Conservation (phyloP, 2,888 invertebrate species). For the Deroplatys truncata region DNA sequence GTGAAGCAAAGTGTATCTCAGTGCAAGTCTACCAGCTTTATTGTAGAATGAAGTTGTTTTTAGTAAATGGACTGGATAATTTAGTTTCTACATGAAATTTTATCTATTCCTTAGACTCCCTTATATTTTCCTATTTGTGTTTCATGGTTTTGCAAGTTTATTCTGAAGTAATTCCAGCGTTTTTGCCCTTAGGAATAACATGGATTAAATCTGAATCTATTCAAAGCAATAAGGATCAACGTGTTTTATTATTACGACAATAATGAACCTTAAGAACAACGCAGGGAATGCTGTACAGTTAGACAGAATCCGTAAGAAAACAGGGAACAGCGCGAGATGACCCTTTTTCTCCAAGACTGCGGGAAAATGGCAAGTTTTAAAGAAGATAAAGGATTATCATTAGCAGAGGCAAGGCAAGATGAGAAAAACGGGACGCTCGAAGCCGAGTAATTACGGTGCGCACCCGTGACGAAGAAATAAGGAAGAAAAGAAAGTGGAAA, state of each 20-base stretch:
- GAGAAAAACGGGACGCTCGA: background rate
- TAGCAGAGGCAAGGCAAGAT: background rate
- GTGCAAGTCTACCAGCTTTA: no score
- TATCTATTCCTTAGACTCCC: no score
- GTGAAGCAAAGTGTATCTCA: no score
- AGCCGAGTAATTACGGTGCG: slow-evolving; percentile 2
- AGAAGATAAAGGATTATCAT: slow-evolving; percentile 14
- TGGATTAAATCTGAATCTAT: background rate
- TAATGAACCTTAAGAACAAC: background rate
- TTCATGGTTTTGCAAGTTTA: no score
- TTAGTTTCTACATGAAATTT: no score
- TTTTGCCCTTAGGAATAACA: background rate
- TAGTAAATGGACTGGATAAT: no score
- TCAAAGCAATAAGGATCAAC: background rate
- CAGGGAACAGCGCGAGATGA: background rate
- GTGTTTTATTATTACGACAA: background rate
- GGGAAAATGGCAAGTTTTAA: slow-evolving; percentile 5
- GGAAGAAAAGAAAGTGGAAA: background rate
- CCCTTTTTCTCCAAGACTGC: background rate
- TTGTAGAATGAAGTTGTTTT: no score
- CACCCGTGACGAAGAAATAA: background rate
- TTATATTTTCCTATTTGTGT: no score
- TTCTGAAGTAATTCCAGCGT: no score
- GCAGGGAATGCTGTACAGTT: background rate
- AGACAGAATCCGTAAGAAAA: background rate